Evolutionary conservation across 2,797 vertebrate genomes (phyloP), one percentile per base, ranked within the genome.

Genomic region (Tenualosa ilisha): DNA sequence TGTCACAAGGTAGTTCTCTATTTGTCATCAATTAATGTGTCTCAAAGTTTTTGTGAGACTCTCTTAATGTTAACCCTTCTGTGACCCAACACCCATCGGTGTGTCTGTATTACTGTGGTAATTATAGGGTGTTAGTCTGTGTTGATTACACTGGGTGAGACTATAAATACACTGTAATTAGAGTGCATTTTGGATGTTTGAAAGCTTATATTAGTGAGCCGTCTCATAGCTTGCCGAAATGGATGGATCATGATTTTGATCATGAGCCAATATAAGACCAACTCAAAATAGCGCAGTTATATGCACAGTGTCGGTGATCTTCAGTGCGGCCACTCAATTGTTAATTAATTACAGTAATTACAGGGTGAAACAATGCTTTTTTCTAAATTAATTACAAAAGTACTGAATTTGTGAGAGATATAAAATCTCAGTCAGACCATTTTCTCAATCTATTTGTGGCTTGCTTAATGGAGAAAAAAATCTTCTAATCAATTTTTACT

Each of bases 91-190:
- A 85, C n/a, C 59, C 79, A 26, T 49, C 83, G 82, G 72, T 72
- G 49, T 72, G 63, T 54, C 81, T 84, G 51, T 81, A 87, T 50
- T 82, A 61, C 83, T 87, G 65, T 84, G 75, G 86, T 88, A 86
- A 91, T 89, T 89, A 87, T 9, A 85, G 59, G 83, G 88, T 88
- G 88, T 88, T 86, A 84, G 59, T 79, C 81, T 79, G 81, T 88
- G 56, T 83, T 87, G 83, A 88, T 87, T 89, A 88, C 86, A 86
- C 85, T 49, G 54, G 84, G 83, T 82, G 50, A 54, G 51, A 82
- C 86, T 89, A 86, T 89, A 86, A 90, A 91, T 91, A 90, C 88
- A 85, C 86, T 43, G 81, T 51, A 84, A 88, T 90, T 88, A 87
- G 84, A 24, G 81, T 86, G 86, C 86, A 85, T 88, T 88, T 88